Base-by-base conservation (phyloP, 2,888 invertebrate genomes). In the Tenthredo notha region DNA sequence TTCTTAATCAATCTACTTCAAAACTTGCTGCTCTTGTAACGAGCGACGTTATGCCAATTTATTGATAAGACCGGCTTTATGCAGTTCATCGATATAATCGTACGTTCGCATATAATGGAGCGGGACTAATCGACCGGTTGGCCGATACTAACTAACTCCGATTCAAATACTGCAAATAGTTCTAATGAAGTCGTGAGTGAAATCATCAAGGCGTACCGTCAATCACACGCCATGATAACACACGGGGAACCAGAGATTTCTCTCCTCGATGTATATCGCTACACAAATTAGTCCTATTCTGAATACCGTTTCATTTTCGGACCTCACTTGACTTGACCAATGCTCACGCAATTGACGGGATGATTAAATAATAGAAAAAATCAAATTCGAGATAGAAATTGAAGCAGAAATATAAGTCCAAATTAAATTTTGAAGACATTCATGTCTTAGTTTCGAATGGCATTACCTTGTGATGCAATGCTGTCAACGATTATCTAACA, bases 131-230 rank as follows among this genome's bases (percentile, higher is more conserved):
- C 58, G 61, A 58, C 25, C 61, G 15, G 61, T 80, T 40, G 9
- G n/a, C 61, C 33, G 80, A 50, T 18, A 61, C 61, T 40, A 80
- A 80, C 80, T 37, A 61, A 18, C 40, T 40, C 61, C 40, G 54
- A 47, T 33, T 77, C 61, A 40, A 80, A 40, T 80, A 80, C 37
- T 40, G 50, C 50, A 21, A 61, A 80, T 80, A 58, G 61, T 80
- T 77, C 33, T 37, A 61, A 80, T 40, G 80, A 80, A 80, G 61
- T 37, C 37, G 61, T 80, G 80, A 80, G 58, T 40, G 80, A 80
- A 80, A 80, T 80, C 61, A 80, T 61, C 80, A 40, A 40, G 40
- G 10, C 58, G 58, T 61, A 29, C 33, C 7, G 33, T 77, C 50
- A 50, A 33, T 50, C 33, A 77, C 18, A 40, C 33, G 77, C 54